Evolutionary conservation across 2,113 vertebrate genomes (phyloP).

Genomic region (Theristicus caerulescens): DNA sequence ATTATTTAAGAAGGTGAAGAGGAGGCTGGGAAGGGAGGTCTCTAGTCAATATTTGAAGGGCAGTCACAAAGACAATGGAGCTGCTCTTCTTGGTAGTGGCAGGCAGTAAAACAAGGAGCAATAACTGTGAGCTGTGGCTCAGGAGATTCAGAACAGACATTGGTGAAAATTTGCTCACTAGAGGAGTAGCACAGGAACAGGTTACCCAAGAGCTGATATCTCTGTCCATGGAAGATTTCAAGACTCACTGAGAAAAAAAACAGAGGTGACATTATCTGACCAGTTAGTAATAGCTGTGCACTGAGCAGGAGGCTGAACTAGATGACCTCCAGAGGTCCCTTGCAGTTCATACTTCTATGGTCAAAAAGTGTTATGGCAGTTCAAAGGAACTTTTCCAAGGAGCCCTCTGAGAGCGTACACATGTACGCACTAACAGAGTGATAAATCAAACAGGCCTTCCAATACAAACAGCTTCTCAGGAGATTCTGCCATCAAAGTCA

Average conservation of each 20-base stretch:
- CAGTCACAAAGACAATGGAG: neutral
- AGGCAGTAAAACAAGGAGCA: neutral
- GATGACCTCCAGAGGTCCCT: neutral
- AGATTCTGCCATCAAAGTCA: neutral
- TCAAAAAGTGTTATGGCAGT: neutral
- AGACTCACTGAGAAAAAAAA: neutral
- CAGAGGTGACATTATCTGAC: neutral
- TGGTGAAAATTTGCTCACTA: neutral
- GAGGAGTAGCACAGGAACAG: neutral
- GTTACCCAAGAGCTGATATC: neutral
- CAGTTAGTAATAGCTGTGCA: neutral
- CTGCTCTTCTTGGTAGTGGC: neutral
- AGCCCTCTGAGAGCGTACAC: neutral
- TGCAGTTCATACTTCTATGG: neutral
- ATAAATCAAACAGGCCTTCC: constrained; percentile 18
- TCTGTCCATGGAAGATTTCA: neutral
- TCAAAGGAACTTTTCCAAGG: constrained; percentile 12
- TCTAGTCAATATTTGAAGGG: neutral
- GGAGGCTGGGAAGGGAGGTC: neutral
- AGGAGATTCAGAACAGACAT: neutral
- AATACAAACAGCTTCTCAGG: neutral
- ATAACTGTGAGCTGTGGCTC: neutral
- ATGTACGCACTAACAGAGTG: neutral
- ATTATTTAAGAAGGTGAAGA: neutral
- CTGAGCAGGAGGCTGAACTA: neutral